Conservation (phyloP, 1,140 invertebrate genomes). For the Lethrus apterus region DNA sequence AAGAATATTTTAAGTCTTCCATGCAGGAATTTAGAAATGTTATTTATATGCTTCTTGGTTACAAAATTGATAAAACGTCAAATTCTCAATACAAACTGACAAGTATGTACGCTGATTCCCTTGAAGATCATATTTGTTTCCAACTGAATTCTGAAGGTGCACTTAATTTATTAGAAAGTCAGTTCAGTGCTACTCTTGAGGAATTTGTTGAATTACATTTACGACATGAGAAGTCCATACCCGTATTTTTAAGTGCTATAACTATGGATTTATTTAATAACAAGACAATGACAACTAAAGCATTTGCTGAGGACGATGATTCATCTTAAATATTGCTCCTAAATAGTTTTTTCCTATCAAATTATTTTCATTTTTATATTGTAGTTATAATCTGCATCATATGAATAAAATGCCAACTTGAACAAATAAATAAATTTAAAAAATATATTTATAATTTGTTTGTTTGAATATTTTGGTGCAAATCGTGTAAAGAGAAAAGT, state of each 20-base stretch:
- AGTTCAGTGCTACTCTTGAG: conserved; percentile 65
- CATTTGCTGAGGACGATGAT: conserved; percentile 23
- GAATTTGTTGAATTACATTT: conserved; percentile 69
- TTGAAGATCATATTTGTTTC: conserved; percentile 74
- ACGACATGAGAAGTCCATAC: conserved; percentile 70
- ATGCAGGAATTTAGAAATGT: conserved; percentile 80
- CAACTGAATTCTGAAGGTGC: conserved; percentile 64
- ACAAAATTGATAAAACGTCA: conserved; percentile 70
- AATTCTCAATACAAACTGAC: conserved; percentile 64
- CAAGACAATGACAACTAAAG: conserved; percentile 43
- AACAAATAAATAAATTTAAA: too few species aligned
- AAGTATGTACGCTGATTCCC: conserved; percentile 79
- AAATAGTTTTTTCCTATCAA: too few species aligned
- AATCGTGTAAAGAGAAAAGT: too few species aligned
- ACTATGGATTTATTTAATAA: conserved; percentile 71
- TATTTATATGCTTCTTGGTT: conserved; percentile 78
- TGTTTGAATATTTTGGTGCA: too few species aligned
- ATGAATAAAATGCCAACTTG: too few species aligned
- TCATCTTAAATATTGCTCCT: too few species aligned
- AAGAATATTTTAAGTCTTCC: conserved; percentile 76
- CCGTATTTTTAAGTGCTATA: conserved; percentile 75
- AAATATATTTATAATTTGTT: too few species aligned
- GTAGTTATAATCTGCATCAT: too few species aligned
- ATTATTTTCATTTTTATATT: too few species aligned
- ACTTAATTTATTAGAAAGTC: conserved; percentile 72